Evolutionary conservation across 2,113 vertebrate genomes (phyloP).

Genomic region (Trogon melanurus): DNA sequence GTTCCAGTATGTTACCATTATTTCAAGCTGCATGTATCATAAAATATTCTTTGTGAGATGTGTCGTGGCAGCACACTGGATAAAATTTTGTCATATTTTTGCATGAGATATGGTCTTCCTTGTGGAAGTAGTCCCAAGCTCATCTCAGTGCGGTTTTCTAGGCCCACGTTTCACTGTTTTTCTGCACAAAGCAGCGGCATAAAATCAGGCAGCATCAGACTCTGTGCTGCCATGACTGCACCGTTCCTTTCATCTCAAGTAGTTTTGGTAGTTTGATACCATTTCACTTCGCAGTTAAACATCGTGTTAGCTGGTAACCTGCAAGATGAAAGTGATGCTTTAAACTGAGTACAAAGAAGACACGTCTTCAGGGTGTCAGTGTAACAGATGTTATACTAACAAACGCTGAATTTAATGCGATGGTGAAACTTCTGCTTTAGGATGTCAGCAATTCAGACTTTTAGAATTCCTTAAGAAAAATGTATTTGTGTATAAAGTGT

Average conservation of each 20-base stretch:
- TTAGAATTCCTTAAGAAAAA: neutral
- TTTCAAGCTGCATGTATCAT: neutral
- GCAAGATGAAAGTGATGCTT: neutral
- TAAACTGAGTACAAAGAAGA: neutral
- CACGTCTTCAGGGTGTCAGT: neutral
- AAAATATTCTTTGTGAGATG: constrained; percentile 2
- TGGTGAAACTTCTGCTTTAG: neutral
- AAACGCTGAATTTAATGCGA: neutral
- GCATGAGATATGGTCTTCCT: neutral
- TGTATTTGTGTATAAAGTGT: neutral
- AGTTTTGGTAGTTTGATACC: neutral
- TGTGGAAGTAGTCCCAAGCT: neutral
- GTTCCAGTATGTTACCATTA: constrained; percentile 5
- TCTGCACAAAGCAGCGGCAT: neutral
- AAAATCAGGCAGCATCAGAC: neutral
- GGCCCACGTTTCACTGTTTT: neutral
- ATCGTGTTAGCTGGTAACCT: neutral
- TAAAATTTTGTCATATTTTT: neutral
- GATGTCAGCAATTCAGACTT: neutral
- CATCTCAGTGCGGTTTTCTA: neutral
- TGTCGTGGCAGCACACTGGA: neutral
- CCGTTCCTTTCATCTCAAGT: neutral
- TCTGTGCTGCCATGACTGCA: neutral
- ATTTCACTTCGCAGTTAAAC: neutral
- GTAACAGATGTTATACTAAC: neutral